phyloP scores from a whole-genome alignment of 2,113 vertebrate species.

The Dipodomys ordii region DNA sequence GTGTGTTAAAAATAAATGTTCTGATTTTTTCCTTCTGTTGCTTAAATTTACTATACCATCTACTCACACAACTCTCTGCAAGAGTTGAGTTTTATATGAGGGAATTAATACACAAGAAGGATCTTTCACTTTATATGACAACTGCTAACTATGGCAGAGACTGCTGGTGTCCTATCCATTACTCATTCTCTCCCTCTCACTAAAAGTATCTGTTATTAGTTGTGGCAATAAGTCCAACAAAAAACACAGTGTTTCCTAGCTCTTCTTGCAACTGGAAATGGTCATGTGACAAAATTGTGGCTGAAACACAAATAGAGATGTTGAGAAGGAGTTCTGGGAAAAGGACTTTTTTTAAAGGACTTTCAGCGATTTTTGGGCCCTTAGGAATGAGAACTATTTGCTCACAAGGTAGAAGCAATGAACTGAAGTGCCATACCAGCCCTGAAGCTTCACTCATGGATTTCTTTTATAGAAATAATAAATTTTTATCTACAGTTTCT shows the following conservation, averaged over 20 bases:
- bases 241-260: neutral
- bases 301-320: neutral
- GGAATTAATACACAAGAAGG: no score
- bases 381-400: neutral
- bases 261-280: neutral
- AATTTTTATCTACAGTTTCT: slow-evolving; percentile 8
- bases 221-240: neutral
- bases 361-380: slow-evolving; percentile 2
- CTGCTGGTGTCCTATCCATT: no score
- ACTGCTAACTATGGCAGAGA: no score
- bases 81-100: neutral
- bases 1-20: no score
- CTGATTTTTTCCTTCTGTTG: neutral
- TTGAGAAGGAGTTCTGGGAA: neutral
- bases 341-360: neutral
- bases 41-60: neutral
- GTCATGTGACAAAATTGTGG: neutral
- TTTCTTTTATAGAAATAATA: neutral
- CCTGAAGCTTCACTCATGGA: neutral
- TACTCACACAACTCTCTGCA: neutral
- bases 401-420: neutral
- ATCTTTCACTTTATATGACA: no score
- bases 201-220: neutral
- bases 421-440: neutral
- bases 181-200: no score